Percentiles rank a stretch among this genome's conserved stretches.
Evolutionary conservation across 2,797 vertebrate genomes (phyloP).

Genomic region (Gila robusta): DNA sequence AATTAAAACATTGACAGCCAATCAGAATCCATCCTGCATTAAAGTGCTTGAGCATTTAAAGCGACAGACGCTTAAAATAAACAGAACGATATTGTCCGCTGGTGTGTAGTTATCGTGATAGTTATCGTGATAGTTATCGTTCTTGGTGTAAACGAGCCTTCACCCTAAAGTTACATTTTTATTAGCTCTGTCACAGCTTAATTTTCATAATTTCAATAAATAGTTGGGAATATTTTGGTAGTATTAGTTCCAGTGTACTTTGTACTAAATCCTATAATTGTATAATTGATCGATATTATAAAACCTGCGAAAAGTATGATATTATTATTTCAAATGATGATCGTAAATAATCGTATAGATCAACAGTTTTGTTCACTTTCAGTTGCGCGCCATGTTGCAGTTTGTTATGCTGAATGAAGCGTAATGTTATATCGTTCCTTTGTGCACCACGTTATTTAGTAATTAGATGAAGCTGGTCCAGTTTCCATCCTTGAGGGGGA

Average conservation of each 20-base stretch:
- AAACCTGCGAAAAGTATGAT: background rate
- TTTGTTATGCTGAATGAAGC: background rate
- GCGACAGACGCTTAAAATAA: background rate
- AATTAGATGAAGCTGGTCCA: background rate
- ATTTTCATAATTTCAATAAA: background rate
- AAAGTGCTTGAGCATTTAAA: background rate
- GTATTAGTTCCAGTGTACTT: background rate
- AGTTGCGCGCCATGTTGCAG: background rate
- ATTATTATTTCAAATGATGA: background rate
- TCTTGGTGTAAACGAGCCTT: background rate
- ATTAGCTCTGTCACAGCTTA: background rate
- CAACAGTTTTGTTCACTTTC: slow-evolving; percentile 8
- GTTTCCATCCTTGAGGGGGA: background rate
- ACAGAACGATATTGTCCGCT: background rate
- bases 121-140: background rate
- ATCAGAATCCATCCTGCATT: background rate
- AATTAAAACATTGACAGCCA: background rate
- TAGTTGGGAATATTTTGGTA: background rate
- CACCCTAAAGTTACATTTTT: background rate
- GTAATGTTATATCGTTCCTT: slow-evolving; percentile 1
- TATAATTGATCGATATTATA: background rate
- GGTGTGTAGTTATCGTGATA: background rate
- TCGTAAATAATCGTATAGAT: too few relatives aligned
- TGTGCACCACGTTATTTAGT: background rate
- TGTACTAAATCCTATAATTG: background rate